Conservation (phyloP, 2,113 vertebrate species). For the Numida meleagris region DNA sequence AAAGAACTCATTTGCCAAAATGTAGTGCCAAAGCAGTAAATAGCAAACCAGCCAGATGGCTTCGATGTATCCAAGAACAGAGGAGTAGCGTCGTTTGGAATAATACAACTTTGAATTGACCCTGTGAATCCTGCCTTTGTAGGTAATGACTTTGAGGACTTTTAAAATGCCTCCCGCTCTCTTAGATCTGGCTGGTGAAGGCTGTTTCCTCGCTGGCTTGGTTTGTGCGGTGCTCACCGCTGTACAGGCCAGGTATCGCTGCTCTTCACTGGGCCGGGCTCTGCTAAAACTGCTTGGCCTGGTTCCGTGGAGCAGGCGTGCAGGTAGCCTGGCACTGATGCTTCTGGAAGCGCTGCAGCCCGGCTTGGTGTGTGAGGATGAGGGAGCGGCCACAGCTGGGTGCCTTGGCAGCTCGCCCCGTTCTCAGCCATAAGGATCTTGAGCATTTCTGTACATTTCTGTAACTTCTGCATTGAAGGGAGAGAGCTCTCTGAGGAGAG, state of each 20-base stretch:
- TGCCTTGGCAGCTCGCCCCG: background rate
- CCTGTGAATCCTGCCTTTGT: too few relatives aligned
- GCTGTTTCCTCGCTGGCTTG: background rate
- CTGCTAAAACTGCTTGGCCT: background rate
- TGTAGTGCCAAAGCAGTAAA: background rate
- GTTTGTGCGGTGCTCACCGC: background rate
- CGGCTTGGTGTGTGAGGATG: background rate
- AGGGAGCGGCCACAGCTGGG: background rate
- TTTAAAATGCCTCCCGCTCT: background rate
- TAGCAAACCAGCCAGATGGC: background rate
- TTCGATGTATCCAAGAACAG: background rate
- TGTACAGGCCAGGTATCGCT: background rate
- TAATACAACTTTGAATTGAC: background rate
- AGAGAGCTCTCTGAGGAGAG: background rate
- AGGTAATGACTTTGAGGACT: background rate
- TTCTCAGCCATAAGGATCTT: background rate
- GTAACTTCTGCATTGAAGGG: background rate
- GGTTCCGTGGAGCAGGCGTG: background rate
- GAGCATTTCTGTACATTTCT: rapidly evolving
- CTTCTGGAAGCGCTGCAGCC: background rate
- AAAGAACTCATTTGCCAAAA: background rate
- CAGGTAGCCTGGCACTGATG: background rate
- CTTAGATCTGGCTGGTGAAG: background rate
- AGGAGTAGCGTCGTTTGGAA: background rate
- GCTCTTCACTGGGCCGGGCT: background rate